phyloP scores from a whole-genome alignment of 2,888 invertebrate species.

The Epistrophella euchroma region DNA sequence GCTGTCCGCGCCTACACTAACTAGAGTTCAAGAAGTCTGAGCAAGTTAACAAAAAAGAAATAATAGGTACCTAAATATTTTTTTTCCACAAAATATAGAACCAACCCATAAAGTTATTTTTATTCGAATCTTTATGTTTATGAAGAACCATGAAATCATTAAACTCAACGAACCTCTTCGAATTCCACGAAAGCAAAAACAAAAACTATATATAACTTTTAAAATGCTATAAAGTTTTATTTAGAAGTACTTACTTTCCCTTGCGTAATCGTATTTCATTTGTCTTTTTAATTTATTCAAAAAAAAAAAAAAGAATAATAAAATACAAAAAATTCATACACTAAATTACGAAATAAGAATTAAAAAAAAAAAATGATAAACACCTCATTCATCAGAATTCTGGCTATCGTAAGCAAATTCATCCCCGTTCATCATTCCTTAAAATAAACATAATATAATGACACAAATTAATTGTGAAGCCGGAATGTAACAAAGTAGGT shows the following conservation, averaged over 20 bases:
- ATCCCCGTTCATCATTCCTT: constrained; percentile 34
- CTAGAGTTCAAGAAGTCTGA: too few species aligned
- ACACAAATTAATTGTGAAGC: constrained; percentile 53
- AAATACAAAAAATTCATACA: constrained; percentile 46
- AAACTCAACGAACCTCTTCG: neutral
- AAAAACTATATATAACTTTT: neutral
- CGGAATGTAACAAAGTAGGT: constrained; percentile 13
- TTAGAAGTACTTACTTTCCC: neutral
- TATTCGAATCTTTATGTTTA: neutral
- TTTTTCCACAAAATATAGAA: too few species aligned
- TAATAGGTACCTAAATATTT: too few species aligned
- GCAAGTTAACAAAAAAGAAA: too few species aligned
- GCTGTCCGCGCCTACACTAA: too few species aligned
- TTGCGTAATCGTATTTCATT: constrained; percentile 17
- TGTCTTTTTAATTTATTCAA: constrained; percentile 18
- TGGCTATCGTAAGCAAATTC: constrained; percentile 54
- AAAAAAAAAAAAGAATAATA: neutral
- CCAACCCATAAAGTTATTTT: too few species aligned
- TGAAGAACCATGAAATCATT: neutral
- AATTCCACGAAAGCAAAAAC: neutral
- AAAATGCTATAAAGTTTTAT: neutral
- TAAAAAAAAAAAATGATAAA: constrained; percentile 43
- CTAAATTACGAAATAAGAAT: constrained; percentile 19
- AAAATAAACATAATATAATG: constrained; percentile 33
- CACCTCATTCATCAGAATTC: constrained; percentile 70